These are phyloP conservation scores for Anoplophora glabripennis DNA, from an alignment of 1,140 invertebrate species.

Conservation along the genomic window DNA sequence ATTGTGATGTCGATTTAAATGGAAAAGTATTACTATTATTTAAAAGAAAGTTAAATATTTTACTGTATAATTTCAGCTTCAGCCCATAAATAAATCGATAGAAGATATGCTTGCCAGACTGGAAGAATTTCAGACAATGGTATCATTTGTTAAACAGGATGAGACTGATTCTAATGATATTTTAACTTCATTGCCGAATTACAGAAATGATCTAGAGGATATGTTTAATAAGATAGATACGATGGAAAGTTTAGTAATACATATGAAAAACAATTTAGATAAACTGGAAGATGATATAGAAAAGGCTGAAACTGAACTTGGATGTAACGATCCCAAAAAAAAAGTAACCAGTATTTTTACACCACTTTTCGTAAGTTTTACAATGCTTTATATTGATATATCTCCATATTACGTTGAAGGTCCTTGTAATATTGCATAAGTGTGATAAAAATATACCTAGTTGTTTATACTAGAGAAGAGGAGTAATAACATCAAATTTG, in stretches of 20 bases:
- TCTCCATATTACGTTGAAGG: too few species aligned
- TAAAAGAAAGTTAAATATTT: constrained; percentile 2
- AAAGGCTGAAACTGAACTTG: constrained; percentile 41
- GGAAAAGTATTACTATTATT: constrained; percentile 28
- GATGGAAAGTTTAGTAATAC: constrained; percentile 39
- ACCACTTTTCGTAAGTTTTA: constrained; percentile 45
- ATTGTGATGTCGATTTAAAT: constrained; percentile 25
- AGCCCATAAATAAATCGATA: constrained; percentile 42
- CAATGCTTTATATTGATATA: too few species aligned
- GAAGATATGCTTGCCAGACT: constrained; percentile 46
- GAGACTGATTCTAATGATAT: constrained; percentile 40
- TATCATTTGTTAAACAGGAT: constrained; percentile 40
- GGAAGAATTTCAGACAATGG: constrained; percentile 49
- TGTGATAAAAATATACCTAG: too few species aligned
- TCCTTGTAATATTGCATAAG: too few species aligned
- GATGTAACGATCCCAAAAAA: constrained; percentile 31
- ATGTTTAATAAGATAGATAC: constrained; percentile 44
- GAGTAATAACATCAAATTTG: too few species aligned
- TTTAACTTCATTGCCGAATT: constrained; percentile 35
- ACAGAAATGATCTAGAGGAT: constrained; percentile 34
- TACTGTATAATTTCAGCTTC: constrained; percentile 36
- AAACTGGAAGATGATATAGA: constrained; percentile 42
- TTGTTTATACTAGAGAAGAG: too few species aligned
- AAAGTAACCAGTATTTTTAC: constrained; percentile 42
- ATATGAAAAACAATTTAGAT: constrained; percentile 42